These are phyloP conservation scores for Pseudopipra pipra DNA, from an alignment of 2,113 vertebrate species.

Conservation along the genomic window DNA sequence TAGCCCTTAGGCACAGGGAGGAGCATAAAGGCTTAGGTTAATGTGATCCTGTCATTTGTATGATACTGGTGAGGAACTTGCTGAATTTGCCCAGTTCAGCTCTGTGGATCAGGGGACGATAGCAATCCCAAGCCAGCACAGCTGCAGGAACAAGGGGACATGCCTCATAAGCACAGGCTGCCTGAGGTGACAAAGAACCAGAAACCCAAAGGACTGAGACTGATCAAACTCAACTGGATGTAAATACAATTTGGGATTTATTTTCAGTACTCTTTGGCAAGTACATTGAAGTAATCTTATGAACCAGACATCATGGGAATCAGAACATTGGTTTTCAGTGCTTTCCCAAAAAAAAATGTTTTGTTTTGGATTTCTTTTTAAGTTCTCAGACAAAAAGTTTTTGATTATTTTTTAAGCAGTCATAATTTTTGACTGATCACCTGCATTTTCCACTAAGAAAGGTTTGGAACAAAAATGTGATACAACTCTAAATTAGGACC, in stretches of 20 bases:
- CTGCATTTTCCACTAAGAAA: slow-evolving; percentile 21
- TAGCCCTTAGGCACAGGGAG: not conserved
- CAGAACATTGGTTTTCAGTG: not conserved
- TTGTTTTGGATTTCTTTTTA: not conserved
- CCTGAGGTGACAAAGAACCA: not conserved
- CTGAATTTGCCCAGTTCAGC: not conserved
- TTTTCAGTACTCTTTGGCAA: not conserved
- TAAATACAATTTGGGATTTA: not conserved
- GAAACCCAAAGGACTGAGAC: not conserved
- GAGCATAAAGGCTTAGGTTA: not conserved
- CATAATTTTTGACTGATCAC: slow-evolving; percentile 22
- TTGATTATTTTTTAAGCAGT: not conserved
- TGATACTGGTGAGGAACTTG: not conserved
- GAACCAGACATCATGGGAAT: not conserved
- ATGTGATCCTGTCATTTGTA: not conserved
- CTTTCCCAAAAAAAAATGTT: not conserved
- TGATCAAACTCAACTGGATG: not conserved
- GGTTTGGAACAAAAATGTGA: slow-evolving; percentile 1
- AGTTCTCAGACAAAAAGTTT: not conserved
- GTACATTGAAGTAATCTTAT: not conserved
- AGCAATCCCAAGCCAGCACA: not conserved
- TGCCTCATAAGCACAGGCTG: not conserved
- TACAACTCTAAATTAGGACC: slow-evolving; percentile 24
- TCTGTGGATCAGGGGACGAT: not conserved
- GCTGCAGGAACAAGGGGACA: not conserved